Percentiles rank a stretch among this genome's conserved stretches.
Evolutionary conservation across 2,797 vertebrate genomes (phyloP).

Genomic region (Fratercula arctica): DNA sequence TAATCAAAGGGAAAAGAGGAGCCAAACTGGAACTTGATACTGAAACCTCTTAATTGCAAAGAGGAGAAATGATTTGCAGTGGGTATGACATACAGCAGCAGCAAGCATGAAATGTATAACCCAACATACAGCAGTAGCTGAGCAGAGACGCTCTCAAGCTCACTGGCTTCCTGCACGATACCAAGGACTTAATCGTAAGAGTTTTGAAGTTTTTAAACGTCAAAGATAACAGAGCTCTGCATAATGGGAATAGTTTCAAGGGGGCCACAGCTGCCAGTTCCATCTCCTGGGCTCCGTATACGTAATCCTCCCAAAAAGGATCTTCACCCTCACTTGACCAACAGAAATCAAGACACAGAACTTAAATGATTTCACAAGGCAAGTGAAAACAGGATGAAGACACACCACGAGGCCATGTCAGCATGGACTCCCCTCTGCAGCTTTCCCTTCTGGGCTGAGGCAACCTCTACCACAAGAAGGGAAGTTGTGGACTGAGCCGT

Average conservation of each 20-base stretch:
- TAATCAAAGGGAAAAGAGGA: background rate
- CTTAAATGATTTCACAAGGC: background rate
- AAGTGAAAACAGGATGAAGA: background rate
- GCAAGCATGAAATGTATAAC: background rate
- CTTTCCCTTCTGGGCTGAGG: background rate
- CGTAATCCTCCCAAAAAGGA: background rate
- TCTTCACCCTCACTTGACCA: background rate
- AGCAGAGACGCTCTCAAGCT: background rate
- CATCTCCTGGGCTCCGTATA: background rate
- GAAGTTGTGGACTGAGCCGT: background rate
- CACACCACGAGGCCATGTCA: accelerated
- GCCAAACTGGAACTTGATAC: background rate
- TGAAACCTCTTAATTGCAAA: background rate
- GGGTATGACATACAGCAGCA: background rate
- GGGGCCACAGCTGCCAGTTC: background rate
- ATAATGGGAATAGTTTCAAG: background rate
- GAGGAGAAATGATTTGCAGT: background rate
- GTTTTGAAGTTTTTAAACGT: background rate
- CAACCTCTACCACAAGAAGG: background rate
- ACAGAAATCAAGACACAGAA: background rate
- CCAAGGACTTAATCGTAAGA: background rate
- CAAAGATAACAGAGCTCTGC: background rate
- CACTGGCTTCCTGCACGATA: background rate
- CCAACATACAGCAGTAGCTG: background rate
- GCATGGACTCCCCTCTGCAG: background rate